Percentiles rank a stretch among this genome's conserved stretches.
Conservation (phyloP, 2,113 vertebrate species). For the Ameiurus melas region DNA sequence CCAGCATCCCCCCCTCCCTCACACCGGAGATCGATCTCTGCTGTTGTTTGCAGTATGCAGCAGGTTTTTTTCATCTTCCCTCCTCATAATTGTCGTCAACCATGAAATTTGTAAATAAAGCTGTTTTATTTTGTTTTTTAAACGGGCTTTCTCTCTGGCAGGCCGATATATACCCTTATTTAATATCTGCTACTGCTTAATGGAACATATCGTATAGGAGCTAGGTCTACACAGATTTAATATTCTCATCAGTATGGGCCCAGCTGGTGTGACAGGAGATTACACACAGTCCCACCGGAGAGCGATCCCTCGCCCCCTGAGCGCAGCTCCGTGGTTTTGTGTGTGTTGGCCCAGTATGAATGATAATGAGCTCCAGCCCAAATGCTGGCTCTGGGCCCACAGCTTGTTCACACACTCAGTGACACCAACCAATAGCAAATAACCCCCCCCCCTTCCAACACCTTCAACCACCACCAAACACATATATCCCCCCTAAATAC, state of each 20-base stretch:
- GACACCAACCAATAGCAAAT: conserved; percentile 19
- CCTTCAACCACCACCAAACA: background rate
- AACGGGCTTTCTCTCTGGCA: background rate
- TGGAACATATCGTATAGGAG: conserved; percentile 33
- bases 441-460: background rate
- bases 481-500: accelerated
- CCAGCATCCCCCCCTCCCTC: background rate
- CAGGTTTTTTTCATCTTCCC: background rate
- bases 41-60: background rate
- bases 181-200: conserved; percentile 28
- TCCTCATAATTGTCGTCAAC: background rate
- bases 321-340: conserved; percentile 41
- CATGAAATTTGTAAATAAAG: conserved; percentile 1
- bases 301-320: conserved; percentile 38
- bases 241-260: conserved; percentile 51
- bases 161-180: conserved; percentile 18
- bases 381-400: conserved; percentile 41
- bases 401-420: conserved; percentile 34
- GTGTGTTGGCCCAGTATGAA: conserved; percentile 40
- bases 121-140: background rate
- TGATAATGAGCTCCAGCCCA: conserved; percentile 46
- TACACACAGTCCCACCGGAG: conserved; percentile 52
- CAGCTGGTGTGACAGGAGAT: conserved; percentile 55
- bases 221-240: conserved; percentile 29
- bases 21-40: background rate